Conservation (phyloP, 2,113 vertebrate genomes). For the Athene cunicularia region DNA sequence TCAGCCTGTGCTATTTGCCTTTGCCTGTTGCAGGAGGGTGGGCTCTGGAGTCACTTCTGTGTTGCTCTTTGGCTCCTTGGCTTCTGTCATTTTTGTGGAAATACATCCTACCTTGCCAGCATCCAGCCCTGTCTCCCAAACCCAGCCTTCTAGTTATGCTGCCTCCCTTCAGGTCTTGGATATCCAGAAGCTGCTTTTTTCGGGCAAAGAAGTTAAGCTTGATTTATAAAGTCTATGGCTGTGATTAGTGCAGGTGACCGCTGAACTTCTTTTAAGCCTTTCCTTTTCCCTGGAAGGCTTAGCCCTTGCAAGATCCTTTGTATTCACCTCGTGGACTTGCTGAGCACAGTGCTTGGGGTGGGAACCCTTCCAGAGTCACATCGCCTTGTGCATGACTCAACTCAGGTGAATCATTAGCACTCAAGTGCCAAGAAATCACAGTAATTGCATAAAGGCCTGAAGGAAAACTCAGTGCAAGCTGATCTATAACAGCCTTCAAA, state of each 20-base stretch:
- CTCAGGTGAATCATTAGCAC: slow-evolving; percentile 37
- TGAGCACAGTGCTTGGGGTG: not conserved
- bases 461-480: not conserved
- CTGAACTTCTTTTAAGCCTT: not conserved
- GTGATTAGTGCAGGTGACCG: not conserved
- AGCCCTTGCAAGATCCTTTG: not conserved
- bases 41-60: not conserved
- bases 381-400: not conserved
- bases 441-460: not conserved
- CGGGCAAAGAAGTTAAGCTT: not conserved
- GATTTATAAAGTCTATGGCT: not conserved
- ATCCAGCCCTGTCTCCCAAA: not conserved
- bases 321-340: not conserved
- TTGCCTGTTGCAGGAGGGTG: not conserved
- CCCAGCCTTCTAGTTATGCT: not conserved
- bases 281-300: slow-evolving; percentile 4
- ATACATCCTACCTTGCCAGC: not conserved
- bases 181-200: not conserved
- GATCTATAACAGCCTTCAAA: not conserved
- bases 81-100: not conserved
- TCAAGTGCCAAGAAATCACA: slow-evolving; percentile 22
- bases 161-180: not conserved
- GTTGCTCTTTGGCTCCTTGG: not conserved
- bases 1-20: not conserved
- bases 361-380: slow-evolving; percentile 19